These are phyloP conservation scores for Entosphenus tridentatus DNA, from an alignment of 2,113 vertebrate species.

Conservation along the genomic window DNA sequence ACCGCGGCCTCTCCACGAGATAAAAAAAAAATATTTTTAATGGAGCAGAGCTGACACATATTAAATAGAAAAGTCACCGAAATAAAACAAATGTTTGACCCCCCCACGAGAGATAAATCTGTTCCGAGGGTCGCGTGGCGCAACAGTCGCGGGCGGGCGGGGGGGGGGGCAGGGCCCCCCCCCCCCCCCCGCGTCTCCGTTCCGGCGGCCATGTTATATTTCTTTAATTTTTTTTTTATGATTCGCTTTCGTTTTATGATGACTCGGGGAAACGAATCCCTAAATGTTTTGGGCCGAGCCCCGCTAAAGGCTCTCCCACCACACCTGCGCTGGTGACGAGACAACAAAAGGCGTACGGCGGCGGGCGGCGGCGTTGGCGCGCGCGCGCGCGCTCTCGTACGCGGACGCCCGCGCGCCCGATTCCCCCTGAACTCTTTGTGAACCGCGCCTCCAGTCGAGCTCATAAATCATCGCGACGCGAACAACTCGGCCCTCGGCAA, in stretches of 20 bases:
- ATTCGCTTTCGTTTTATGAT: background rate
- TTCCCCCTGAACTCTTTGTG: constrained; percentile 2
- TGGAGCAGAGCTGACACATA: too few relatives aligned
- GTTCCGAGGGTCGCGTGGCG: too few relatives aligned
- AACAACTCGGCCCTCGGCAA: background rate
- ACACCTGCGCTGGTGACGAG: background rate
- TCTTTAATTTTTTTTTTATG: background rate
- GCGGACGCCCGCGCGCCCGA: background rate
- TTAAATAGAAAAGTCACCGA: too few relatives aligned
- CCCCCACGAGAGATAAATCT: too few relatives aligned
- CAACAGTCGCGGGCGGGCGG: too few relatives aligned
- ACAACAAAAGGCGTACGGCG: background rate
- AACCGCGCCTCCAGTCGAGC: background rate
- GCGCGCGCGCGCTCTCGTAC: background rate
- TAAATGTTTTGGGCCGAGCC: background rate
- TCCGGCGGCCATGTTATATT: too few relatives aligned
- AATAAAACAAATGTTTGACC: too few relatives aligned
- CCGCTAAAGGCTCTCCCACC: background rate
- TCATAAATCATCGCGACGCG: constrained; percentile 2
- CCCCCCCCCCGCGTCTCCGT: too few relatives aligned
- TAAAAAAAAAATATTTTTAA: too few relatives aligned
- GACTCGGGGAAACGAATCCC: background rate
- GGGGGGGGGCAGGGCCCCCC: too few relatives aligned
- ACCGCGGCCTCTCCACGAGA: too few relatives aligned
- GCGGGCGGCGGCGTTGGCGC: background rate